Evolutionary conservation across 2,888 invertebrate species (phyloP), one percentile per base, ranked within the genome.

Genomic region (Drosophila engyochracea): DNA sequence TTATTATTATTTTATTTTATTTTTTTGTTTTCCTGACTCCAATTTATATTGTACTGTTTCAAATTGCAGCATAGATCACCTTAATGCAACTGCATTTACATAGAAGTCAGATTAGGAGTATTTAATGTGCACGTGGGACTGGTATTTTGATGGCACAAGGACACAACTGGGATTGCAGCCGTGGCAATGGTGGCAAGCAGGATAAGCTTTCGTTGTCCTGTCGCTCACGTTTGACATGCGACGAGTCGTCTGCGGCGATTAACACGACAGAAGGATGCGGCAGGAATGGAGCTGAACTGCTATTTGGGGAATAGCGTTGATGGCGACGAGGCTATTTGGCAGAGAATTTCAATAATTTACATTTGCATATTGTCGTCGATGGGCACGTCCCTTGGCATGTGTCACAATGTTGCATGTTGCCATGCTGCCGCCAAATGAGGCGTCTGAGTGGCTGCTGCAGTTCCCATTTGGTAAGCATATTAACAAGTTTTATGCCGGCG

Each of bases 281-380:
- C 16, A 35, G 47, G 31, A 22, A 39, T 35, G 54, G 19, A 41
- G 51, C 54, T 68, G 53, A 73, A 52, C 49, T 69, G 51, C 33
- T 37, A 51, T 64, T 64, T 31, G 51, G 70, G 55, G 52, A 52
- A 74, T 67, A 41, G 57, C 52, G 57, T 47, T 53, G 41, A 65
- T 51, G 49, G 33, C 55, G 55, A 25, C 33, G 41, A 30, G 52
- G 31, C 54, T 28, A 54, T 71, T 64, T 63, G 41, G n/a, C 31
- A 16, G 59, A 33, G 55, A 70, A 69, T 81, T 86, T 86, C 84
- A 86, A 85, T 85, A 85, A 85, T 71, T 25, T 67, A 44, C 66
- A 83, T 85, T 85, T 83, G 89, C 89, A 85, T 89, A 86, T 76
- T 81, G 81, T 59, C 70, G 79, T 62, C 70, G 68, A 65, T 58